These are phyloP conservation scores for Pelvicachromis taeniatus DNA, from an alignment of 2,113 vertebrate genomes.

Conservation along the genomic window DNA sequence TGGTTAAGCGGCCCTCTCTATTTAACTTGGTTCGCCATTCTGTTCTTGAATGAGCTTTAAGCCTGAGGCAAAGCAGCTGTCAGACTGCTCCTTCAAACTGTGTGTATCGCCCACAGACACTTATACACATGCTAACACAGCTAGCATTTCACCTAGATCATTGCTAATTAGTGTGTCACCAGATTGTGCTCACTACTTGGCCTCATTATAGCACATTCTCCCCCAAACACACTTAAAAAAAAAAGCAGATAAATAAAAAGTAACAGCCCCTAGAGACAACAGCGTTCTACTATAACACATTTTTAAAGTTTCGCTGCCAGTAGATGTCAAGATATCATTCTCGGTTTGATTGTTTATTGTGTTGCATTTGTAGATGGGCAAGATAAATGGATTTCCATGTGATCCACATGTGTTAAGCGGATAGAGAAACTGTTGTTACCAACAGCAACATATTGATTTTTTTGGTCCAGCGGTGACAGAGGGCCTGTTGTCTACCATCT, in stretches of 20 bases:
- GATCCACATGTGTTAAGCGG: constrained; percentile 42
- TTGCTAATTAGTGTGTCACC: constrained; percentile 63
- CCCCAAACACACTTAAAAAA: neutral
- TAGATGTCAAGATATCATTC: neutral
- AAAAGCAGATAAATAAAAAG: constrained; percentile 2
- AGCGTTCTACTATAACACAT: neutral
- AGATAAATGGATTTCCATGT: constrained; percentile 41
- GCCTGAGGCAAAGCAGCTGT: constrained; percentile 57
- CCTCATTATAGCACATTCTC: constrained; percentile 28
- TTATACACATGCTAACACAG: constrained; percentile 42
- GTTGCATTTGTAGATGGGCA: neutral
- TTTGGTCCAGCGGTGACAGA: constrained; percentile 40
- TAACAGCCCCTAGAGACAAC: constrained; percentile 11
- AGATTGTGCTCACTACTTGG: constrained; percentile 47
- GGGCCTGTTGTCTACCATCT: constrained; percentile 33
- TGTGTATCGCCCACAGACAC: constrained; percentile 45
- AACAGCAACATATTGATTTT: constrained; percentile 60
- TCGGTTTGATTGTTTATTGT: neutral
- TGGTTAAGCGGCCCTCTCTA: neutral
- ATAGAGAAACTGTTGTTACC: constrained; percentile 43
- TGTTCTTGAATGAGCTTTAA: constrained; percentile 41
- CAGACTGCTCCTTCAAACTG: constrained; percentile 51
- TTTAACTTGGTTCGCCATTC: constrained; percentile 26
- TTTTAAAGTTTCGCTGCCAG: neutral
- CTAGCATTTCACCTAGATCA: constrained; percentile 60